Base-by-base conservation (phyloP, 2,888 invertebrate genomes). In the Artemia sinica region DNA sequence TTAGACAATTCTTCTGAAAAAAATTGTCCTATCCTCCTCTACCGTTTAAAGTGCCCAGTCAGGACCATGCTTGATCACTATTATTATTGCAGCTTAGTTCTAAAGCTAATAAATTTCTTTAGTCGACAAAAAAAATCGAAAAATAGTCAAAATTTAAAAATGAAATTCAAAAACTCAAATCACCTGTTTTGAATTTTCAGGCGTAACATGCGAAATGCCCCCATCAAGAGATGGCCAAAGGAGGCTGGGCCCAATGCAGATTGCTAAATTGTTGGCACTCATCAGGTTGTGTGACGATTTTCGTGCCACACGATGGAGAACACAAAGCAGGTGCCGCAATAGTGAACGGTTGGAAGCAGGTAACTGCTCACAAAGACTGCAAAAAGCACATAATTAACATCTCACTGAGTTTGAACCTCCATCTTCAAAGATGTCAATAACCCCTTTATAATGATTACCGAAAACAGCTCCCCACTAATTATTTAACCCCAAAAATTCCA, bases 211-310 rank as follows among this genome's bases (percentile, higher is more conserved):
- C 11, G 49, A 14, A 11, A 9, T 50, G 10, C 12, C n/a, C 65
- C 69, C 71, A 51, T 71, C 67, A 14, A 72, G 81, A 69, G 81
- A 81, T 66, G 87, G 85, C 86, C 89, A 89, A 11, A 91, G 80
- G 58, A 92, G 81, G 73, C 88, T 88, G 8, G 91, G 92, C 0
- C 91, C 91, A 66, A 92, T 87, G 76, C 92, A 93, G 48, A 92
- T 88, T 49, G 89, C 89, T 74, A 93, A 82, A 77, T 91, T 91
- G 76, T 85, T 85, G 7, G 90, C 85, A 68, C 87, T 88, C 92
- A 93, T 93, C 71, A 89, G 83, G 76, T 91, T 92, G 72, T 85
- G 85, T 72, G 85, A 83, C 50, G 87, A 83, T 74, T 86, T 83
- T 76, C 86, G 84, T 66, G 88, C 86, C 72, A 91, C 86, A 74